These are phyloP conservation scores for Ranitomeya variabilis DNA, from an alignment of 2,113 vertebrate species.

Conservation along the genomic window DNA sequence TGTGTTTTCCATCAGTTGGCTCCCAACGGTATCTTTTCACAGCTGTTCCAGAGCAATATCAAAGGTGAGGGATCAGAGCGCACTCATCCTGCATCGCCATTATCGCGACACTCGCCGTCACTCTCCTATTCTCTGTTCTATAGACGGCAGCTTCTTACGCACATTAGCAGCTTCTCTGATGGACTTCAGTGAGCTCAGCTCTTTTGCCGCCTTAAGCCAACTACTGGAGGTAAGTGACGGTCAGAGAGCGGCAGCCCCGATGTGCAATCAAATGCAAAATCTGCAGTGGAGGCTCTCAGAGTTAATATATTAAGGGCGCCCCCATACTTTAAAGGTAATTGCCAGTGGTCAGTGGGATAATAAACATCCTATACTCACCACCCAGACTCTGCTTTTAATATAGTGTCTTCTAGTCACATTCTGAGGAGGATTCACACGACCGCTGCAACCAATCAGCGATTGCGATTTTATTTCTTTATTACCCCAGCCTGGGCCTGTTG, in stretches of 20 bases:
- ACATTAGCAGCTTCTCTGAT: conserved; percentile 90
- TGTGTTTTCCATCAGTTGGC: conserved; percentile 96
- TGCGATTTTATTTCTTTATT: too few relatives aligned
- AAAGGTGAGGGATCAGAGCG: conserved; percentile 78
- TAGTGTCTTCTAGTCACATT: too few relatives aligned
- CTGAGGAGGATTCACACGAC: too few relatives aligned
- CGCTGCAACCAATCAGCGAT: too few relatives aligned
- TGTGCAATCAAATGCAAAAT: too few relatives aligned
- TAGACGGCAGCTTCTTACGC: conserved; percentile 93
- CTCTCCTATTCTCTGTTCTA: conserved; percentile 41
- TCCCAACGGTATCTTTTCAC: conserved; percentile 95
- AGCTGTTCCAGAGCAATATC: conserved; percentile 97
- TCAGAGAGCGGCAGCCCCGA: background rate
- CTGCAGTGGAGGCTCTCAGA: too few relatives aligned
- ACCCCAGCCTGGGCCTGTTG: too few relatives aligned
- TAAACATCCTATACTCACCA: too few relatives aligned
- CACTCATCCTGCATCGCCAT: background rate
- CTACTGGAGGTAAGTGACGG: conserved; percentile 85
- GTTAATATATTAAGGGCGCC: too few relatives aligned
- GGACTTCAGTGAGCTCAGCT: conserved; percentile 96
- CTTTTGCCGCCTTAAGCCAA: conserved; percentile 92
- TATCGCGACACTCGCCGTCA: background rate
- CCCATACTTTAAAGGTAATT: too few relatives aligned
- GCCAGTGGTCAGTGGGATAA: too few relatives aligned
- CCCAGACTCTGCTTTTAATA: too few relatives aligned